Evolutionary conservation across 2,888 invertebrate species (phyloP).

Genomic region (Apodemia zela): DNA sequence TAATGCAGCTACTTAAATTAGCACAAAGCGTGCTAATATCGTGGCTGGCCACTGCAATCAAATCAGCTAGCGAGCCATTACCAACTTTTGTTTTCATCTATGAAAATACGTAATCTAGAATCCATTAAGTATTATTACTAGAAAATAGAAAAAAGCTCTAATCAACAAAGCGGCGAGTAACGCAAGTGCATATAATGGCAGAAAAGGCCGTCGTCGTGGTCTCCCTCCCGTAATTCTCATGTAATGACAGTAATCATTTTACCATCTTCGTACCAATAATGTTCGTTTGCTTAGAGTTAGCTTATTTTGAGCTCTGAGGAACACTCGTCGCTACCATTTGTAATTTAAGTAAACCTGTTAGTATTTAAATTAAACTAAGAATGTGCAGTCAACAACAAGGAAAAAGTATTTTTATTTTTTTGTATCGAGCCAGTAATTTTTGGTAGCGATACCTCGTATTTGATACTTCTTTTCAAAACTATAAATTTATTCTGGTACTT

Average conservation of each 20-base stretch:
- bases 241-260: conserved; percentile 76
- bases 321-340: conserved; percentile 14
- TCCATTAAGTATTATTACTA: conserved; percentile 36
- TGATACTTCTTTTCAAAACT: no score
- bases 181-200: conserved; percentile 55
- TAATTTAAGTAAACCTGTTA: neutral
- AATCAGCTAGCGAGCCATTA: conserved; percentile 5
- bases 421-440: no score
- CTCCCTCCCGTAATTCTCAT: conserved; percentile 55
- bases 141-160: conserved; percentile 35
- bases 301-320: conserved; percentile 37
- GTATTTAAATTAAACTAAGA: neutral
- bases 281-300: conserved; percentile 43
- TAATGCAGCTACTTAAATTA: no score
- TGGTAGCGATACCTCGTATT: no score
- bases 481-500: no score
- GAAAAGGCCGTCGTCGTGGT: conserved; percentile 32
- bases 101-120: conserved; percentile 29
- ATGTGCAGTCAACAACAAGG: no score
- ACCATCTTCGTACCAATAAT: conserved; percentile 69
- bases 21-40: no score
- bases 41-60: neutral
- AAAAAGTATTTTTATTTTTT: no score
- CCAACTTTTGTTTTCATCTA: conserved; percentile 32
- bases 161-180: conserved; percentile 53